Conservation (phyloP, 1,140 invertebrate genomes). For the Metaphire vulgaris region DNA sequence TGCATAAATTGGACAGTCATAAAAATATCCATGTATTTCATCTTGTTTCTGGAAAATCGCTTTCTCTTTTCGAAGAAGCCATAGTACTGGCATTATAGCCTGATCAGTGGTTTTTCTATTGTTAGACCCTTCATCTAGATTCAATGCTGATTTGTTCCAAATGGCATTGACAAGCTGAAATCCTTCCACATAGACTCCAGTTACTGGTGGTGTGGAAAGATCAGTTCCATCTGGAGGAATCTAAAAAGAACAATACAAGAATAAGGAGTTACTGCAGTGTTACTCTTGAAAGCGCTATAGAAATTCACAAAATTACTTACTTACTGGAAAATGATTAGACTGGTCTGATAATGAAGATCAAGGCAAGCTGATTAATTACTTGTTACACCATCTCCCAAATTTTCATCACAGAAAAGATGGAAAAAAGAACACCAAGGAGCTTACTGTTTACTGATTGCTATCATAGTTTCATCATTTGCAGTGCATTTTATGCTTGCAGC, state of each 20-base stretch:
- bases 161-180: background rate
- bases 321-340: no score
- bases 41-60: background rate
- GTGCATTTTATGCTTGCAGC: background rate
- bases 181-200: background rate
- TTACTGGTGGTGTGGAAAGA: background rate
- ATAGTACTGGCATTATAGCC: background rate
- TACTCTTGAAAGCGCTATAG: no score
- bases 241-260: no score
- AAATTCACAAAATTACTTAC: no score
- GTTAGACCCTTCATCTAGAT: background rate
- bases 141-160: background rate
- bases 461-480: background rate
- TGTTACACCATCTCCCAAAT: background rate
- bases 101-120: background rate
- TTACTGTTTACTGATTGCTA: background rate
- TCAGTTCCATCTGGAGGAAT: background rate
- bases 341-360: no score
- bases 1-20: conserved; percentile 1
- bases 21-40: background rate
- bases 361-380: no score
- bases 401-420: background rate
- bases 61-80: background rate
- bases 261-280: background rate
- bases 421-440: background rate